These are phyloP conservation scores for Myotis myotis DNA, from an alignment of 2,797 vertebrate genomes.

Conservation along the genomic window DNA sequence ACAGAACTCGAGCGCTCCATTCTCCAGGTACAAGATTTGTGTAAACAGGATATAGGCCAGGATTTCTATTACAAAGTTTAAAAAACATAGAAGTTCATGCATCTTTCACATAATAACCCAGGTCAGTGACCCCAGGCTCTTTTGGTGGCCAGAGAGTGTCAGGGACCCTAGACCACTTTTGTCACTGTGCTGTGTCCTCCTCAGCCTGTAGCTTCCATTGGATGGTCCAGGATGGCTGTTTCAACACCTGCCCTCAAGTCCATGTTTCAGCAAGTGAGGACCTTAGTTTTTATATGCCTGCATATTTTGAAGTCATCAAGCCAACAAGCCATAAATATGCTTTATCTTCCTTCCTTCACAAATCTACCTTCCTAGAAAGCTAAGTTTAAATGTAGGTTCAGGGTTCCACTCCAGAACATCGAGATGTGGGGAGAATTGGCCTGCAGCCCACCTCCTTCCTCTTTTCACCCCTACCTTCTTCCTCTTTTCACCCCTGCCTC, in stretches of 20 bases:
- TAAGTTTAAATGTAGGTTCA: neutral
- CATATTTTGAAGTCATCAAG: neutral
- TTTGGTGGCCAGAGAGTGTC: neutral
- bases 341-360: conserved; percentile 1
- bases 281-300: neutral
- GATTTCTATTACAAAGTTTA: neutral
- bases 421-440: neutral
- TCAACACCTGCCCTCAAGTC: neutral
- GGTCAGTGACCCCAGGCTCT: neutral
- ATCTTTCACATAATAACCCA: neutral
- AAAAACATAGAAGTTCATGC: neutral
- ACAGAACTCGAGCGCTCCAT: neutral
- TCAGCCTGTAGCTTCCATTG: neutral
- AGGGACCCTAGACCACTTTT: neutral
- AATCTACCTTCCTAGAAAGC: neutral
- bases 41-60: neutral
- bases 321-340: neutral
- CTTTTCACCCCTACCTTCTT: neutral
- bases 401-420: neutral
- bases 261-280: neutral
- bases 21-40: neutral
- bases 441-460: neutral
- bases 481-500: neutral
- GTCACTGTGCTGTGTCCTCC: neutral
- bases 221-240: neutral